A percentile compares a stretch with the other conserved stretches of the same genome.
Evolutionary conservation across 2,113 vertebrate genomes (phyloP).

Genomic region (Myotis lucifugus): DNA sequence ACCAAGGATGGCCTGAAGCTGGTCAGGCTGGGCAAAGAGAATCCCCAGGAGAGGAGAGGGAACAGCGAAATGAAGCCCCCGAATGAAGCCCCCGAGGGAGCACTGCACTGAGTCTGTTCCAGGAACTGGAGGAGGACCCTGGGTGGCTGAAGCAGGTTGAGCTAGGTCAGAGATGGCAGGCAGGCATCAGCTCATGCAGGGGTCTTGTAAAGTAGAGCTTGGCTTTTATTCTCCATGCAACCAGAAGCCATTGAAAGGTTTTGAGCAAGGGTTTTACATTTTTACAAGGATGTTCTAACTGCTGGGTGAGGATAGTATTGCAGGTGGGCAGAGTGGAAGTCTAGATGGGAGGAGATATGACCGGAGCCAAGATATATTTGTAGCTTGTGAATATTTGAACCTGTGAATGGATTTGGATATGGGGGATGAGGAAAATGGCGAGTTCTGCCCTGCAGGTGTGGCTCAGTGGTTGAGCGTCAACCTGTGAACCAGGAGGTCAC

Average conservation of each 20-base stretch:
- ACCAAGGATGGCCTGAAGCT: background rate
- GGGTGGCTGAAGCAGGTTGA: fast-evolving
- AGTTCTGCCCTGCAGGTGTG: background rate
- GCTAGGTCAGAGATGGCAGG: background rate
- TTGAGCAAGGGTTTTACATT: background rate
- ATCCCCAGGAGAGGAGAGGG: background rate
- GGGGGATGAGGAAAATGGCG: background rate
- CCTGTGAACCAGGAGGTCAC: too few species aligned
- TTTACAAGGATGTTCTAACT: background rate
- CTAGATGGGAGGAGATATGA: background rate
- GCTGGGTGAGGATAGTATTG: background rate
- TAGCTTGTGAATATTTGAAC: background rate
- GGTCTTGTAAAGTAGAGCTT: background rate
- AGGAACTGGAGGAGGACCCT: background rate
- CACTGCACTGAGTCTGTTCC: background rate
- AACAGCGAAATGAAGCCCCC: background rate
- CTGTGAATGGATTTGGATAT: fast-evolving
- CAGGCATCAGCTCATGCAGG: background rate
- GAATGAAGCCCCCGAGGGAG: background rate
- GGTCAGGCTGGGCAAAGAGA: background rate
- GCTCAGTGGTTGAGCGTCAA: too few species aligned
- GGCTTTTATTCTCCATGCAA: background rate
- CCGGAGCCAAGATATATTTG: fast-evolving
- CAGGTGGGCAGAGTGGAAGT: background rate
- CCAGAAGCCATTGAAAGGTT: background rate